Evolutionary conservation across 2,113 vertebrate genomes (phyloP).

Genomic region (Proterorhinus semilunaris): DNA sequence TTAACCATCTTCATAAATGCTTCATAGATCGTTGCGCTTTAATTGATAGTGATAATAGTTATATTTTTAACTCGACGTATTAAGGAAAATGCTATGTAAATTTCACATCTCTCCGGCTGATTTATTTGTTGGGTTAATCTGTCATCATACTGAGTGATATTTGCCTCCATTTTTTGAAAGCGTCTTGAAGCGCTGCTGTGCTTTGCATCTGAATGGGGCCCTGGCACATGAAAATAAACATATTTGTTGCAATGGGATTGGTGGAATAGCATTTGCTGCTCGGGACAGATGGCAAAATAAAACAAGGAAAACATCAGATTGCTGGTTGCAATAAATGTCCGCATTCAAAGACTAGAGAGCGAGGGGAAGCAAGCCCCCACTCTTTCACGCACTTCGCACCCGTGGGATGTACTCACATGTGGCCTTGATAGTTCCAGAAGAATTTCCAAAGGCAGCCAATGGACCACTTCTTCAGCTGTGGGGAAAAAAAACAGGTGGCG

Average conservation of each 20-base stretch:
- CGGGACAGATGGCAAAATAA: slow-evolving; percentile 19
- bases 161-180: slow-evolving; percentile 7
- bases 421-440: slow-evolving; percentile 25
- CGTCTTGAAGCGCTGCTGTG: slow-evolving; percentile 7
- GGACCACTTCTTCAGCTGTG: slow-evolving; percentile 1
- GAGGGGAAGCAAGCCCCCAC: slow-evolving; percentile 12
- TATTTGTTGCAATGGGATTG: slow-evolving; percentile 4
- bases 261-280: slow-evolving; percentile 17
- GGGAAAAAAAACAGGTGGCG: background rate
- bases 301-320: slow-evolving; percentile 26
- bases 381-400: slow-evolving; percentile 16
- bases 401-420: slow-evolving; percentile 25
- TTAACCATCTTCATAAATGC: background rate
- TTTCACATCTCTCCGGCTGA: background rate
- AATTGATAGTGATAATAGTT: background rate
- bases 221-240: slow-evolving; percentile 17
- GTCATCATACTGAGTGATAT: slow-evolving; percentile 5
- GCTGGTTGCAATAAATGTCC: slow-evolving; percentile 35
- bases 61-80: slow-evolving; percentile 1
- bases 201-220: slow-evolving; percentile 11
- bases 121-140: slow-evolving; percentile 10
- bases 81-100: slow-evolving; percentile 1
- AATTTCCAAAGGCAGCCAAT: slow-evolving; percentile 24
- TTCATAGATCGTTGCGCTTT: background rate
- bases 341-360: slow-evolving; percentile 17